phyloP scores from a whole-genome alignment of 2,888 invertebrate genomes.

The Sialis lutaria region DNA sequence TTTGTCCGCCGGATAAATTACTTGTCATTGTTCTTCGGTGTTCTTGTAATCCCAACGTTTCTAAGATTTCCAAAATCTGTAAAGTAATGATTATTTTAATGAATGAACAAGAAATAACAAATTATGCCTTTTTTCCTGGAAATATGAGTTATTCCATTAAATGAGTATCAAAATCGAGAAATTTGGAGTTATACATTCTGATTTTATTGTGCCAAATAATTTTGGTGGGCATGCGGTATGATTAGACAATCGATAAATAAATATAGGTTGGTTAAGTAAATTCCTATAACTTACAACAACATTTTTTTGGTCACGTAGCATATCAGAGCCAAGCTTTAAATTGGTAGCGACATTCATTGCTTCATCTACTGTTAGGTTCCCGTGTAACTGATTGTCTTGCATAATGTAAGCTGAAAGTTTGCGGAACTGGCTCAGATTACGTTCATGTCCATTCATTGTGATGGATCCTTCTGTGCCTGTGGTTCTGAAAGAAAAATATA shows the following conservation, averaged over 20 bases:
- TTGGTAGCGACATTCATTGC: slow-evolving; percentile 88
- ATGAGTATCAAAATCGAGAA: too few species aligned
- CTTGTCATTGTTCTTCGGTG: slow-evolving; percentile 80
- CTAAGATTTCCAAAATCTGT: slow-evolving; percentile 82
- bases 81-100: slow-evolving; percentile 13
- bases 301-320: slow-evolving; percentile 51
- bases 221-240: too few species aligned
- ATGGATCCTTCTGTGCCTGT: slow-evolving; percentile 68
- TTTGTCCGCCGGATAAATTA: slow-evolving; percentile 86
- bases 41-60: slow-evolving; percentile 72
- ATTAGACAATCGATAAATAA: too few species aligned
- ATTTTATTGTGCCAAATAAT: too few species aligned
- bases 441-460: slow-evolving; percentile 68
- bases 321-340: slow-evolving; percentile 64
- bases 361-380: slow-evolving; percentile 83
- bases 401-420: slow-evolving; percentile 92
- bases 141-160: too few species aligned
- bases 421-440: slow-evolving; percentile 70
- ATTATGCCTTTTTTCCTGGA: too few species aligned
- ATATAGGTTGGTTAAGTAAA: neutral
- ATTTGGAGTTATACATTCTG: too few species aligned
- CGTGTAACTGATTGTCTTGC: slow-evolving; percentile 88
- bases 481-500: slow-evolving; percentile 35
- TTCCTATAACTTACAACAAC: slow-evolving; percentile 53
- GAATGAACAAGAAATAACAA: slow-evolving; percentile 3